These are phyloP conservation scores for Chaenodraco wilsoni DNA, from an alignment of 2,797 vertebrate genomes.

Conservation along the genomic window DNA sequence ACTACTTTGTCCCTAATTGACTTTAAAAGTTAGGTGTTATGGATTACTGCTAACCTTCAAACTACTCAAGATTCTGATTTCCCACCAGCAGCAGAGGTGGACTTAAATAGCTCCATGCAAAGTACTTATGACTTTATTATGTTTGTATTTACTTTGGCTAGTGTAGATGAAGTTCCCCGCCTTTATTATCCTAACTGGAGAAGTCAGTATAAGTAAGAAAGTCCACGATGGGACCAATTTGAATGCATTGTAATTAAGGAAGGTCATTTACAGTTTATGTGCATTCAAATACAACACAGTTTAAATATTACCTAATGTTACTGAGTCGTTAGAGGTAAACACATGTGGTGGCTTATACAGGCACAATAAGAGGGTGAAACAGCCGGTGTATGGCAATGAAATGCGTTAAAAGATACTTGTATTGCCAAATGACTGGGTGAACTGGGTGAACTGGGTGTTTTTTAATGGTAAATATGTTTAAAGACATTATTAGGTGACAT, in stretches of 20 bases:
- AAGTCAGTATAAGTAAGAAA: constrained; percentile 2
- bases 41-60: constrained; percentile 37
- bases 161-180: not conserved
- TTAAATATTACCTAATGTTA: constrained; percentile 46
- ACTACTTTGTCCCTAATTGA: constrained; percentile 50
- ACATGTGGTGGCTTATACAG: constrained; percentile 22
- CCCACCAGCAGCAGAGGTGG: constrained; percentile 16
- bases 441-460: not conserved
- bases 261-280: constrained; percentile 45
- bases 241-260: constrained; percentile 42
- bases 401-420: not conserved
- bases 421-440: not conserved
- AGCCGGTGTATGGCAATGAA: not conserved
- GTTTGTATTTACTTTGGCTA: constrained; percentile 3
- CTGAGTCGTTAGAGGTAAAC: constrained; percentile 43
- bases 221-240: constrained; percentile 24
- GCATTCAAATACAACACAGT: constrained; percentile 41
- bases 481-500: not conserved
- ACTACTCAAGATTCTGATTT: constrained; percentile 24
- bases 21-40: constrained; percentile 49
- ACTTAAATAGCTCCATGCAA: not conserved
- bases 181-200: constrained; percentile 29
- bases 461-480: not conserved
- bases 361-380: not conserved
- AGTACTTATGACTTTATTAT: not conserved